These are phyloP conservation scores for Benthosema pterotum DNA, from an alignment of 2,797 vertebrate species.

Conservation along the genomic window DNA sequence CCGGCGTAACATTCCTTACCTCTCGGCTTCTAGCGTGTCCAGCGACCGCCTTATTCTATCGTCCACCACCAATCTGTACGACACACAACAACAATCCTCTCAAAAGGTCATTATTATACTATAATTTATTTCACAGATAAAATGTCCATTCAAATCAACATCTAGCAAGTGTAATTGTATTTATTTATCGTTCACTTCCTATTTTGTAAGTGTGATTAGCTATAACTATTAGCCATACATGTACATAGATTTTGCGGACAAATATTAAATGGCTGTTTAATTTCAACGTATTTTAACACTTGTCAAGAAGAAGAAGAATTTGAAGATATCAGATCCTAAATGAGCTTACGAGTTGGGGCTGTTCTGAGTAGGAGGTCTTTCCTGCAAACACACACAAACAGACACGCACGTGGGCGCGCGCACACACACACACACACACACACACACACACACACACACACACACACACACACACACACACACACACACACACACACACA, in stretches of 20 bases:
- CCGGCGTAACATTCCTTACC: constrained; percentile 66
- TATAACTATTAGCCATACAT: too few species aligned
- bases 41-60: constrained; percentile 60
- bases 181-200: too few species aligned
- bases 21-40: constrained; percentile 79
- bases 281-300: background rate
- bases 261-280: too few species aligned
- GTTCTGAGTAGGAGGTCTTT: constrained; percentile 16
- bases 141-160: too few species aligned
- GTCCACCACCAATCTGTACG: constrained; percentile 62
- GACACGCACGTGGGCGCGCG: background rate
- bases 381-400: constrained; percentile 47
- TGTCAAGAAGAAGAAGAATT: background rate
- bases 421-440: constrained; percentile 12
- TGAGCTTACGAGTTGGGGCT: constrained; percentile 48
- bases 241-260: too few species aligned
- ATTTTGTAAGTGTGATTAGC: too few species aligned
- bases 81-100: constrained; percentile 23
- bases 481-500: constrained; percentile 16
- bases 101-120: too few species aligned
- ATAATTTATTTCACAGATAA: too few species aligned
- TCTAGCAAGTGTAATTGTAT: too few species aligned
- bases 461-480: constrained; percentile 39
- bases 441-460: constrained; percentile 14
- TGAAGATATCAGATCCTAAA: background rate